A percentile compares a stretch with the other conserved stretches of the same genome.
Evolutionary conservation across 2,888 invertebrate species (phyloP).

Genomic region (Athrips mouffetella): DNA sequence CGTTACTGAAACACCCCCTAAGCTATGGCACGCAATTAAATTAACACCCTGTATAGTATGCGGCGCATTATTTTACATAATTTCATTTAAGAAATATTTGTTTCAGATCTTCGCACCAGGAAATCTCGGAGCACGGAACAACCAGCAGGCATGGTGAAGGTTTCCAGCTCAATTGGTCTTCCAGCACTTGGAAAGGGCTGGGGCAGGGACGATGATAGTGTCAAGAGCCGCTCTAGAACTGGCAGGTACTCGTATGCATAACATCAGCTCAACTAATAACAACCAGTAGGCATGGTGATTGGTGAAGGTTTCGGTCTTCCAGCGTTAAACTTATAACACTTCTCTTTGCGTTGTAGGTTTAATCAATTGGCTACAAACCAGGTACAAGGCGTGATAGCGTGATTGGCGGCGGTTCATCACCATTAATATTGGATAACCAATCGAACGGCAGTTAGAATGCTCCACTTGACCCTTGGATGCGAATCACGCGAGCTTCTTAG

Average conservation of each 20-base stretch:
- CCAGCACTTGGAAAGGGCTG: conserved; percentile 54
- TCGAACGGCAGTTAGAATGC: neutral
- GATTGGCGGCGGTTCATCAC: neutral
- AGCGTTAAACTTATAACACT: too few relatives aligned
- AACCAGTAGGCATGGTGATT: too few relatives aligned
- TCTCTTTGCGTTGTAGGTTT: too few relatives aligned
- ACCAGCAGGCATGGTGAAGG: conserved; percentile 47
- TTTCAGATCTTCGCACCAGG: conserved; percentile 48
- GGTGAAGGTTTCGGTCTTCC: too few relatives aligned
- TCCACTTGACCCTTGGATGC: neutral
- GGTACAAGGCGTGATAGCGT: neutral
- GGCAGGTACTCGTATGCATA: conserved; percentile 54
- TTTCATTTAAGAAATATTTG: too few relatives aligned
- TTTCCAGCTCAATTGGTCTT: conserved; percentile 50
- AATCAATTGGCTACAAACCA: too few relatives aligned
- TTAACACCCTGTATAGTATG: too few relatives aligned
- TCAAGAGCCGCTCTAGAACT: conserved; percentile 55
- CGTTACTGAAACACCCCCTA: too few relatives aligned
- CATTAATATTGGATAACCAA: neutral
- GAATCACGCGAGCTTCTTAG: too few relatives aligned
- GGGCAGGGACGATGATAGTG: conserved; percentile 55
- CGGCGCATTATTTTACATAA: too few relatives aligned
- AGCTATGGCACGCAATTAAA: too few relatives aligned
- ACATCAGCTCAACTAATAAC: too few relatives aligned
- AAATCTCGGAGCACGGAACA: conserved; percentile 66